Evolutionary conservation across 2,113 vertebrate species (phyloP).

Genomic region (Andinoacara biseriatus): DNA sequence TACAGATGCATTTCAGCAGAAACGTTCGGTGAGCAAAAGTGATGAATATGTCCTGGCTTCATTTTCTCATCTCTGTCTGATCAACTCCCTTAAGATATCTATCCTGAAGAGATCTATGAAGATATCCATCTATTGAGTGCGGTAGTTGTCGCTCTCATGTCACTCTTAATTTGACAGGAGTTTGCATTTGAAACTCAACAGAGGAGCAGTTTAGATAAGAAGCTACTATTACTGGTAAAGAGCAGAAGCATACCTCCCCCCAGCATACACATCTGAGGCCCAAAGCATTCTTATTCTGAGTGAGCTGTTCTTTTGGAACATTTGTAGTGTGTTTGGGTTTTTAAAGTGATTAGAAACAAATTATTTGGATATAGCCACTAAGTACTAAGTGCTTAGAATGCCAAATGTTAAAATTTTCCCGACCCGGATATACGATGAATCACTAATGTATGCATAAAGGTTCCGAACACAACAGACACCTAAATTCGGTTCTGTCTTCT

Average conservation of each 20-base stretch:
- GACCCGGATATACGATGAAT: not conserved
- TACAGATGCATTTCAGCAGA: not conserved
- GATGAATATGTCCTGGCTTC: not conserved
- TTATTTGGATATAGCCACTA: not conserved
- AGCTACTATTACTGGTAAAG: not conserved
- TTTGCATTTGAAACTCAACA: not conserved
- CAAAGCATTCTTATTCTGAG: not conserved
- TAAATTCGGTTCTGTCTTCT: not conserved
- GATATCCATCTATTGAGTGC: not conserved
- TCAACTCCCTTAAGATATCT: not conserved
- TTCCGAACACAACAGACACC: not conserved
- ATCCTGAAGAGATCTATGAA: not conserved
- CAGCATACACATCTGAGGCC: not conserved
- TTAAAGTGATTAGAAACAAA: not conserved
- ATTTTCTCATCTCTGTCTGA: not conserved
- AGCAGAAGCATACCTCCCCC: not conserved
- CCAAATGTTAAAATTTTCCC: not conserved
- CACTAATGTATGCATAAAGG: not conserved
- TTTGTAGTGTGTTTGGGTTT: not conserved
- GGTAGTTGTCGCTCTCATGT: not conserved
- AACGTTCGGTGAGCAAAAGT: not conserved
- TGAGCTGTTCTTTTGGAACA: not conserved
- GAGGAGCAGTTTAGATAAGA: constrained; percentile 8
- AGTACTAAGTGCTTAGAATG: not conserved
- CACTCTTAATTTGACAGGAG: not conserved